Conservation (phyloP, 2,888 invertebrate species). For the Drosophila putrida region DNA sequence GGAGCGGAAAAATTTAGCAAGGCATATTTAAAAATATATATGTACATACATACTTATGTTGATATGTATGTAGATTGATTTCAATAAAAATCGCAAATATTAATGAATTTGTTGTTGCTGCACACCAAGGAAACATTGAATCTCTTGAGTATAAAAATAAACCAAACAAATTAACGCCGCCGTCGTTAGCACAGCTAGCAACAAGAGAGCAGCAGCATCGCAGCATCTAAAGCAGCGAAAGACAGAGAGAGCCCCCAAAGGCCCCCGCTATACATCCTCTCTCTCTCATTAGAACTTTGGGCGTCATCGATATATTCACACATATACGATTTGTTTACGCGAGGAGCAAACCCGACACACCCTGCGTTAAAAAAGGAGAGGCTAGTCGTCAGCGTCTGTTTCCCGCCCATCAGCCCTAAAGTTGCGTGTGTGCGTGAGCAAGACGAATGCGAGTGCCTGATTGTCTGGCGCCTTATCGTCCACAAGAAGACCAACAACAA, state of each 20-base stretch:
- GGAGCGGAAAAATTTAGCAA: conserved; percentile 44
- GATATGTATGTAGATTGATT: conserved; percentile 40
- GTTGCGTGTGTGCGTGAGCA: conserved; percentile 29
- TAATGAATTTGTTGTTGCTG: conserved; percentile 53
- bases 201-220: conserved; percentile 43
- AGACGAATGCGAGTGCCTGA: conserved; percentile 4
- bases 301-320: conserved; percentile 56
- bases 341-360: conserved; percentile 42
- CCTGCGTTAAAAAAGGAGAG: conserved; percentile 44
- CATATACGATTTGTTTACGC: conserved; percentile 48
- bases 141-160: conserved; percentile 47
- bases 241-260: conserved; percentile 18
- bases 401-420: conserved; percentile 1
- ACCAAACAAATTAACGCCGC: conserved; percentile 57
- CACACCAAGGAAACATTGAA: conserved; percentile 53
- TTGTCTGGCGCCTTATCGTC: conserved; percentile 41
- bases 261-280: neutral
- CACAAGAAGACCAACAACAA: conserved; percentile 16
- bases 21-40: conserved; percentile 31
- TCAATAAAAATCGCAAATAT: conserved; percentile 61
- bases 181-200: conserved; percentile 44
- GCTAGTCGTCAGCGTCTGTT: conserved; percentile 10
- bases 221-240: conserved; percentile 16
- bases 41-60: conserved; percentile 9
- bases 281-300: conserved; percentile 21